phyloP scores from a whole-genome alignment of 2,113 vertebrate genomes.

The Abramis brama region DNA sequence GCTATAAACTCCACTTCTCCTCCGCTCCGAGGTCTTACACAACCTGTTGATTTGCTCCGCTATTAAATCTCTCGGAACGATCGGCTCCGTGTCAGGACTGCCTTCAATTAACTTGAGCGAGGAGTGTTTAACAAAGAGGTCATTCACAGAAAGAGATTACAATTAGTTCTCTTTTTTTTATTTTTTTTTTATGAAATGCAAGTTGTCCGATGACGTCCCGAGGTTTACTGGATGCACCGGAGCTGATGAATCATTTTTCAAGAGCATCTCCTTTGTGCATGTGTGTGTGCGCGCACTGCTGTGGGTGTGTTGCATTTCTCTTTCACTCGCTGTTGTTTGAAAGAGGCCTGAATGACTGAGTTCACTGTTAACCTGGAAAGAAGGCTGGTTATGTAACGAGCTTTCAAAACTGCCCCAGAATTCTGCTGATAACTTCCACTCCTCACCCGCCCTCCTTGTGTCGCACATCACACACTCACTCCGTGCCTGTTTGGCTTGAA shows the following conservation, averaged over 20 bases:
- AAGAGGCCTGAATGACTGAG: constrained; percentile 43
- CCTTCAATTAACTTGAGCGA: constrained; percentile 21
- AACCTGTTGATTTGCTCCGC: constrained; percentile 57
- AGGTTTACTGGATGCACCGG: not conserved
- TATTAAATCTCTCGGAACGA: constrained; percentile 61
- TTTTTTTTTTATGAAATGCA: too few species aligned
- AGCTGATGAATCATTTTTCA: not conserved
- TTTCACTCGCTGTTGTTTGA: constrained; percentile 16
- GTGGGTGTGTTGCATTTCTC: not conserved
- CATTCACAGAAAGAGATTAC: constrained; percentile 1
- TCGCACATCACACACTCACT: constrained; percentile 61
- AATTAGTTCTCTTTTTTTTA: not conserved
- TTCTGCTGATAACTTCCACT: constrained; percentile 57
- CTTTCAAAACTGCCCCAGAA: constrained; percentile 68
- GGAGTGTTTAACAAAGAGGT: constrained; percentile 8
- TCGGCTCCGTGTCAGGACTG: not conserved
- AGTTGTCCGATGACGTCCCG: not conserved
- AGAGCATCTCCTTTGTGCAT: not conserved
- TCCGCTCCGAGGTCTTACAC: constrained; percentile 53
- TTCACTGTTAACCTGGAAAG: constrained; percentile 65
- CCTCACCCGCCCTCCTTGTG: constrained; percentile 38
- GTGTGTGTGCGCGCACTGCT: not conserved
- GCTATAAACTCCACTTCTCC: constrained; percentile 52
- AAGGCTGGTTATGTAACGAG: constrained; percentile 68
- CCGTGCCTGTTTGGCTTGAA: constrained; percentile 67